Percentiles rank a stretch among this genome's conserved stretches.
Evolutionary conservation across 2,797 vertebrate species (phyloP).

Genomic region (Craterocephalus amniculus): DNA sequence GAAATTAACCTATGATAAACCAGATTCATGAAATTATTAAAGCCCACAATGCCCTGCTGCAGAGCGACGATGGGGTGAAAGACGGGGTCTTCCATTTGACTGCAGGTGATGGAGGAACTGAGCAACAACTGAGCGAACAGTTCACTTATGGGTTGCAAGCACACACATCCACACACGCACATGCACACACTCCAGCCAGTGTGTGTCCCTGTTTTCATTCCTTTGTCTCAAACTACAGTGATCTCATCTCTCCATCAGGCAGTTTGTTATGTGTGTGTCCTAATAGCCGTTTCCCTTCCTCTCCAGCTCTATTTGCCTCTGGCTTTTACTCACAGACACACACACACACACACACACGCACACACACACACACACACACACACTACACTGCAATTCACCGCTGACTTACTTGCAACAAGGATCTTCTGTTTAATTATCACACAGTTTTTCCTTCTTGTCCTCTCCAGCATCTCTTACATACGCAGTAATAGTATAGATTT

Average conservation of each 20-base stretch:
- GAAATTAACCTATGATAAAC: slow-evolving; percentile 49
- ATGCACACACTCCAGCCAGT: slow-evolving; percentile 25
- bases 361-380: background rate
- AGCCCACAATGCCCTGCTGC: slow-evolving; percentile 33
- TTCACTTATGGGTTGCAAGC: slow-evolving; percentile 2
- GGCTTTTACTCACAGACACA: slow-evolving; percentile 27
- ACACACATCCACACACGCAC: slow-evolving; percentile 5
- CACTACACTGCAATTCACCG: slow-evolving; percentile 12
- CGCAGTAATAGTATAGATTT: slow-evolving; percentile 29
- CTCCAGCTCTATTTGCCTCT: slow-evolving; percentile 57
- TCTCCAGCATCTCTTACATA: slow-evolving; percentile 36
- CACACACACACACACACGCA: slow-evolving; percentile 31
- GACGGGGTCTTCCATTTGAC: slow-evolving; percentile 8
- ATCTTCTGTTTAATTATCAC: slow-evolving; percentile 36
- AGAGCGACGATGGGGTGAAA: slow-evolving; percentile 28
- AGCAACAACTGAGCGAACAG: slow-evolving; percentile 31
- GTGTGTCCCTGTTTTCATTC: slow-evolving; percentile 75
- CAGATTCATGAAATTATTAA: slow-evolving; percentile 52
- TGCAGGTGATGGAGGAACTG: slow-evolving; percentile 12
- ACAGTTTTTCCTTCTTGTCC: slow-evolving; percentile 26
- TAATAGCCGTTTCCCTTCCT: slow-evolving; percentile 70
- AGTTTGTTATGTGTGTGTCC: slow-evolving; percentile 59
- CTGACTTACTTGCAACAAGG: slow-evolving; percentile 29
- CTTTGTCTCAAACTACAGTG: slow-evolving; percentile 75
- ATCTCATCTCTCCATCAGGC: slow-evolving; percentile 78